These are phyloP conservation scores for Peribatodes rhomboidaria DNA, from an alignment of 2,888 invertebrate species.

Conservation along the genomic window DNA sequence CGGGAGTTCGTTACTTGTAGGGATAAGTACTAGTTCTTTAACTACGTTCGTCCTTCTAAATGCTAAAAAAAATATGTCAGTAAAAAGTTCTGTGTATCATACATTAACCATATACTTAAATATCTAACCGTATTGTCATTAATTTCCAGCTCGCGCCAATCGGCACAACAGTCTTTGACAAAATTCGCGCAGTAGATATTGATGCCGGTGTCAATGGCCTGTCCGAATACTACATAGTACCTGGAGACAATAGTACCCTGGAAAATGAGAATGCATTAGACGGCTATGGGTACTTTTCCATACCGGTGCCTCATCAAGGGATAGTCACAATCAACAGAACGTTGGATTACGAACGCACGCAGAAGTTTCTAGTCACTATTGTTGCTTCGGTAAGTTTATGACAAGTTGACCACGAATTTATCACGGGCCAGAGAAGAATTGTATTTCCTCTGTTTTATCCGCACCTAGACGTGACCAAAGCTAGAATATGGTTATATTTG, in stretches of 20 bases:
- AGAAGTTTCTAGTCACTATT: constrained; percentile 95
- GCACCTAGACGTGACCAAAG: no score
- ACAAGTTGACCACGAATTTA: not conserved
- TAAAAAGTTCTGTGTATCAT: no score
- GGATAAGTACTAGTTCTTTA: no score
- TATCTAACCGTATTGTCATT: constrained; percentile 27
- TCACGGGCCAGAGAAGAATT: no score
- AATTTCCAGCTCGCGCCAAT: constrained; percentile 92
- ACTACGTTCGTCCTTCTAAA: no score
- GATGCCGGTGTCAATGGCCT: constrained; percentile 96
- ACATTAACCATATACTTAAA: no score
- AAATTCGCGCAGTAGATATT: constrained; percentile 92
- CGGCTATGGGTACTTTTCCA: constrained; percentile 93
- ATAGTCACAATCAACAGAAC: constrained; percentile 94
- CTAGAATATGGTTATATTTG: no score
- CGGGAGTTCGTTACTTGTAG: no score
- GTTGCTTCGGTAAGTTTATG: constrained; percentile 92
- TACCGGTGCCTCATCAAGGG: constrained; percentile 95
- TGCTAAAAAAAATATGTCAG: no score
- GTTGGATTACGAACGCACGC: constrained; percentile 95
- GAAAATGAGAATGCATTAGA: constrained; percentile 88
- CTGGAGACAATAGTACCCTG: constrained; percentile 84
- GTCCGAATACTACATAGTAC: constrained; percentile 94
- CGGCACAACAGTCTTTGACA: constrained; percentile 94
- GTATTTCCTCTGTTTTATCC: no score